Percentiles rank a stretch among this genome's conserved stretches.
These are phyloP conservation scores for Bibio marci DNA, from an alignment of 2,888 invertebrate species.

Conservation along the genomic window DNA sequence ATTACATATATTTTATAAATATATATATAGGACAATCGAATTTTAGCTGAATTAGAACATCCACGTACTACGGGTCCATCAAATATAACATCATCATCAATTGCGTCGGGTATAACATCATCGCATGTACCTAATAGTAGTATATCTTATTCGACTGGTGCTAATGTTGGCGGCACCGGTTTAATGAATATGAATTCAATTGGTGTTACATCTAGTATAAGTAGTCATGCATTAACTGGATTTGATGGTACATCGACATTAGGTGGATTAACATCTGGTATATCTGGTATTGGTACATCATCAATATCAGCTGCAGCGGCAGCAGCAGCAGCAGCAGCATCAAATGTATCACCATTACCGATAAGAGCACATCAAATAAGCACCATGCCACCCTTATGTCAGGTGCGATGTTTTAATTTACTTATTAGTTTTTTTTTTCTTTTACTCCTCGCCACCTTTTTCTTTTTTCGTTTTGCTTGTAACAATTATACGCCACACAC, in stretches of 20 bases:
- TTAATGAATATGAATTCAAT: too few species aligned
- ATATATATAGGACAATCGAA: constrained; percentile 45
- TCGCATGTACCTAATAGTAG: constrained; percentile 6
- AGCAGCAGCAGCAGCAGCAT: constrained; percentile 6
- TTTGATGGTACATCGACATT: constrained; percentile 31
- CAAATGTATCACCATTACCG: constrained; percentile 25
- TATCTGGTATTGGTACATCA: constrained; percentile 4
- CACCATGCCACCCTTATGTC: constrained; percentile 31
- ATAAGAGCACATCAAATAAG: constrained; percentile 30
- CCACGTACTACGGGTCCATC: constrained; percentile 36
- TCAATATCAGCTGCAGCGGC: not conserved
- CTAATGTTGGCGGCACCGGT: constrained; percentile 14
- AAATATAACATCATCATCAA: constrained; percentile 21
- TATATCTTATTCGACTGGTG: constrained; percentile 8
- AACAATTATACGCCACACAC: too few species aligned
- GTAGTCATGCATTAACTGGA: constrained; percentile 42
- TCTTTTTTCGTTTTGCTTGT: too few species aligned
- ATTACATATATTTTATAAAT: too few species aligned
- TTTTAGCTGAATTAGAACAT: constrained; percentile 79
- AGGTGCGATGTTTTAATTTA: constrained; percentile 17
- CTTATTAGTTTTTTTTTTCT: too few species aligned
- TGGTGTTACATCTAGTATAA: constrained; percentile 48
- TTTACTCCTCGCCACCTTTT: too few species aligned
- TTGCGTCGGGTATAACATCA: constrained; percentile 12
- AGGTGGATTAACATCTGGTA: constrained; percentile 15